Conservation (phyloP, 2,113 vertebrate species). For the Etheostoma spectabile region DNA sequence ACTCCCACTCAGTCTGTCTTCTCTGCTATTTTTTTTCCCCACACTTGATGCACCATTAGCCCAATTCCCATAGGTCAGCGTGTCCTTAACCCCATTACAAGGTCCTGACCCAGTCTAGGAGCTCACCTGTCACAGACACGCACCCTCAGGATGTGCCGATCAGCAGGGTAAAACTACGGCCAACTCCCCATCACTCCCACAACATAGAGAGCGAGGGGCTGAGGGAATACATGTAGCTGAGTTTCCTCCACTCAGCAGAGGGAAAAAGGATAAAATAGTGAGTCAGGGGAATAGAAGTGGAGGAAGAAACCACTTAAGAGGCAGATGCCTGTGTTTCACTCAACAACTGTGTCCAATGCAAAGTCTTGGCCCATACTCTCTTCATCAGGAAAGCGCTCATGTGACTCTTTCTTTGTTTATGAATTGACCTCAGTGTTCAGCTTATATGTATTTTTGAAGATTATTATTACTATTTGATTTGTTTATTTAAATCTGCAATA, state of each 20-base stretch:
- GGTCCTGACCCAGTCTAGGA: constrained; percentile 50
- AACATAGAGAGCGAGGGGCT: constrained; percentile 9
- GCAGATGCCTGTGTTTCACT: constrained; percentile 72
- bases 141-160: constrained; percentile 79
- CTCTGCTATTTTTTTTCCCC: constrained; percentile 8
- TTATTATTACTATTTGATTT: background rate
- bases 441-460: background rate
- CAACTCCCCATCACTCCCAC: constrained; percentile 49
- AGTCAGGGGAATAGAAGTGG: constrained; percentile 40
- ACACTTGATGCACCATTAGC: constrained; percentile 49
- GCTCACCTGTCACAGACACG: constrained; percentile 80
- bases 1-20: background rate
- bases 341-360: constrained; percentile 74
- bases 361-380: background rate
- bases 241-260: constrained; percentile 39
- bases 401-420: background rate
- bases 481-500: too few species aligned
- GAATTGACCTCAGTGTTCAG: too few species aligned
- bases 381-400: constrained; percentile 12
- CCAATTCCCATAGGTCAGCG: constrained; percentile 49
- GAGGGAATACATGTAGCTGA: constrained; percentile 51
- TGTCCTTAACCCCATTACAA: constrained; percentile 71
- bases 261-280: constrained; percentile 15
- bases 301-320: constrained; percentile 62
- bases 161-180: constrained; percentile 81